A percentile compares a stretch with the other conserved stretches of the same genome.
Conservation (phyloP, 2,113 vertebrate species). For the Gnathonemus echidnorhynchus region DNA sequence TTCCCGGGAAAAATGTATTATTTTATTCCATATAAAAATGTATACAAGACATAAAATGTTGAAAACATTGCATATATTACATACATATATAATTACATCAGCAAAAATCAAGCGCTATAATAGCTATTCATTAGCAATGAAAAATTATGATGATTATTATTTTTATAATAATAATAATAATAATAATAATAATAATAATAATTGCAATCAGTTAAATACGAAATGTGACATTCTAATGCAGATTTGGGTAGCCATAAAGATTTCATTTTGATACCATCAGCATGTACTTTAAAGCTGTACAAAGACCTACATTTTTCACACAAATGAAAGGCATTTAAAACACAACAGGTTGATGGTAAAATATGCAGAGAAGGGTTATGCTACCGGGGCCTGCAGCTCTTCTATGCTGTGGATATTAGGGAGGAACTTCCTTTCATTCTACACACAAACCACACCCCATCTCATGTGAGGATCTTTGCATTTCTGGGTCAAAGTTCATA, state of each 20-base stretch:
- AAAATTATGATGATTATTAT: neutral
- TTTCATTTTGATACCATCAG: neutral
- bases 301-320: neutral
- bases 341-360: neutral
- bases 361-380: neutral
- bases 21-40: neutral
- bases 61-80: neutral
- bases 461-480: constrained; percentile 9
- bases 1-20: neutral
- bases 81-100: neutral
- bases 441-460: constrained; percentile 9
- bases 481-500: constrained; percentile 26
- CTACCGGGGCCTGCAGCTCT: neutral
- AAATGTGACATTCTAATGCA: neutral
- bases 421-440: constrained; percentile 9
- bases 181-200: neutral
- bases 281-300: neutral
- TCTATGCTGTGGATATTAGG: neutral
- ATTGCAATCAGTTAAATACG: neutral
- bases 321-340: neutral
- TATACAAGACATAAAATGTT: neutral
- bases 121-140: neutral
- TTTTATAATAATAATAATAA: no score
- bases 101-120: neutral
- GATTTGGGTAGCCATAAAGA: neutral